Conservation (phyloP, 2,113 vertebrate species). For the Atlantisia rogersi region DNA sequence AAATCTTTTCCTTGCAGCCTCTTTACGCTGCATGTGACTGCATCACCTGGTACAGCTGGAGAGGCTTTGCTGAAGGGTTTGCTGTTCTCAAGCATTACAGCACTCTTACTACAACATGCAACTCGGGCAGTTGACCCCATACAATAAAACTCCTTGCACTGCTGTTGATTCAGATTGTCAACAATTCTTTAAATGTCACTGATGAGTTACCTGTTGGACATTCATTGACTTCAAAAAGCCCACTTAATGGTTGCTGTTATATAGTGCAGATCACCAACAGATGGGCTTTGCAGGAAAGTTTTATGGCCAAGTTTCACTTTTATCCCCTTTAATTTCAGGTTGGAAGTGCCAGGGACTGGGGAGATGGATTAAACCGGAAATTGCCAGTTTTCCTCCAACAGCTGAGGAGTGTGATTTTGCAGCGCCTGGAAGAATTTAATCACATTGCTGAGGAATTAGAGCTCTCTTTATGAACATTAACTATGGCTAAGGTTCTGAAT, state of each 20-base stretch:
- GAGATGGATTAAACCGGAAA: neutral
- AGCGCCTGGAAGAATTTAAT: neutral
- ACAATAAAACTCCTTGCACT: neutral
- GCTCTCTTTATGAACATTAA: neutral
- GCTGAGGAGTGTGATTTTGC: neutral
- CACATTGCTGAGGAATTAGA: neutral
- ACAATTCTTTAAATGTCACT: neutral
- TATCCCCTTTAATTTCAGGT: neutral
- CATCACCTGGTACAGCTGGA: neutral
- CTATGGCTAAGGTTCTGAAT: neutral
- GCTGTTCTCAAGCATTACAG: neutral
- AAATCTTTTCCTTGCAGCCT: neutral
- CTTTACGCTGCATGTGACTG: neutral
- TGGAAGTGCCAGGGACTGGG: neutral
- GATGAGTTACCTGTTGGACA: neutral
- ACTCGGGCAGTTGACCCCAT: neutral
- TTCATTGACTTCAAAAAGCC: neutral
- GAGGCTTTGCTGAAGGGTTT: neutral
- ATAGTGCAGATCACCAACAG: neutral
- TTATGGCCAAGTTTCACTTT: neutral
- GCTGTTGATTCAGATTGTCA: neutral
- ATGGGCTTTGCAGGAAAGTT: neutral
- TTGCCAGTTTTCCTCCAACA: neutral
- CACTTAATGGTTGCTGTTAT: neutral
- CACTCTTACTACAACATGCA: neutral